Evolutionary conservation across 1,140 invertebrate species (phyloP), one percentile per base, ranked within the genome.

Genomic region (Megalopta genalis): DNA sequence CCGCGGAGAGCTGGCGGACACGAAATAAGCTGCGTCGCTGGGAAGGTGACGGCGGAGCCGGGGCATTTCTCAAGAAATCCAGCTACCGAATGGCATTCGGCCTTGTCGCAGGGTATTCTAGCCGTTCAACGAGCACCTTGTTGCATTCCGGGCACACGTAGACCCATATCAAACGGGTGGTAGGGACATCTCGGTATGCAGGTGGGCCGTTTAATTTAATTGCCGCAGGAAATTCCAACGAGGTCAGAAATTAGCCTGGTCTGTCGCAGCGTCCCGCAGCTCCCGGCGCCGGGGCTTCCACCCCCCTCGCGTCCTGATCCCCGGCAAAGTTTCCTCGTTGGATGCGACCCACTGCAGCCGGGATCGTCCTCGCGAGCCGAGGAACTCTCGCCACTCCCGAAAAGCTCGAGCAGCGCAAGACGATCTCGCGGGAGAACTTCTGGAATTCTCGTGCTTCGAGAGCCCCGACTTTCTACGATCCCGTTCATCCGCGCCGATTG

Each of bases 171-270:
- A 52, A 52, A 37, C 5, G 16, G 39, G n/a, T 3, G 32, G 73
- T 70, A 49, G 64, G 60, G 66, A 52, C 57, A 54, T 62, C 59
- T 78, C 21, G 80, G 81, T 80, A 82, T 80, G 69, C 65, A 59
- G 63, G 68, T 52, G 60, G 42, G 67, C 64, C 70, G 68, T 82
- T 79, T 82, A 82, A 82, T 82, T 82, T 82, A 82, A 80, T 80
- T 46, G 77, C 70, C 77, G 65, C 70, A 32, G 60, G 77, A 82
- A 82, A 82, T 82, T 82, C 81, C 81, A 80, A 25, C 62, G 66
- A 49, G 77, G 57, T 82, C 70, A 73, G 63, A 57, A 73, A 80
- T 82, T 80, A 59, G n/a, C 52, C 46, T 59, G 14, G 39, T 54
- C 18, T 37, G 63, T 59, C 60, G 18, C 52, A 42, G 7, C 18